Evolutionary conservation across 2,797 vertebrate genomes (phyloP).

Genomic region (Catamblyrhynchus diadema): DNA sequence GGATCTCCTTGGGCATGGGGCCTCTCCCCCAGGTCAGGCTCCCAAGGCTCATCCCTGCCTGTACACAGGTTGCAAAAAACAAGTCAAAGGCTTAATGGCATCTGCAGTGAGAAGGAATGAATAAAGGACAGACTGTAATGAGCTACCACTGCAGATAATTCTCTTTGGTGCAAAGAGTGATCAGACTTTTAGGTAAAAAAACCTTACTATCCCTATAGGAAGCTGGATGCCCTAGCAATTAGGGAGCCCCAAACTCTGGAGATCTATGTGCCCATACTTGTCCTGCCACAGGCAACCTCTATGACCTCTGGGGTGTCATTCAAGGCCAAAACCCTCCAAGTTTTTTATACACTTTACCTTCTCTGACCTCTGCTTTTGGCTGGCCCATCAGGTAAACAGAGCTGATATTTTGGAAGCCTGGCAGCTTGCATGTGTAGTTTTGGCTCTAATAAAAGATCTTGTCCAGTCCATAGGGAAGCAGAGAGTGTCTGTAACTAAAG

Average conservation of each 20-base stretch:
- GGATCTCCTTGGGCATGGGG: not conserved
- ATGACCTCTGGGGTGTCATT: not conserved
- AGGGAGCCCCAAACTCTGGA: not conserved
- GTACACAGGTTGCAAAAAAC: not conserved
- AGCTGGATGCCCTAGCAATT: not conserved
- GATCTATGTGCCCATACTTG: rapidly evolving
- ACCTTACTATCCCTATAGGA: not conserved
- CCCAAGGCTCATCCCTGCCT: not conserved
- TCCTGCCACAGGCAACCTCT: not conserved
- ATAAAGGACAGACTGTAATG: not conserved
- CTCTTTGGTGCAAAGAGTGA: not conserved
- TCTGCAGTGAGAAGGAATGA: not conserved
- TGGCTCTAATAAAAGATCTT: not conserved
- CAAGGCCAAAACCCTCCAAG: not conserved
- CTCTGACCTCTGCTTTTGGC: slow-evolving; percentile 4
- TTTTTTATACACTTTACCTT: not conserved
- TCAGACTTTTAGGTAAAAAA: not conserved
- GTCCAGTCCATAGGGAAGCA: not conserved
- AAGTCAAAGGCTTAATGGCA: not conserved
- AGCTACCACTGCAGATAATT: not conserved
- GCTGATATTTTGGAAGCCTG: slow-evolving; percentile 3
- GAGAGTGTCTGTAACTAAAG: not conserved
- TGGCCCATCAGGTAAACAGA: not conserved
- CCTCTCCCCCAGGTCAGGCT: not conserved
- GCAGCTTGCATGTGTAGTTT: not conserved